Conservation (phyloP, 2,113 vertebrate genomes). For the Lamprotornis superbus region DNA sequence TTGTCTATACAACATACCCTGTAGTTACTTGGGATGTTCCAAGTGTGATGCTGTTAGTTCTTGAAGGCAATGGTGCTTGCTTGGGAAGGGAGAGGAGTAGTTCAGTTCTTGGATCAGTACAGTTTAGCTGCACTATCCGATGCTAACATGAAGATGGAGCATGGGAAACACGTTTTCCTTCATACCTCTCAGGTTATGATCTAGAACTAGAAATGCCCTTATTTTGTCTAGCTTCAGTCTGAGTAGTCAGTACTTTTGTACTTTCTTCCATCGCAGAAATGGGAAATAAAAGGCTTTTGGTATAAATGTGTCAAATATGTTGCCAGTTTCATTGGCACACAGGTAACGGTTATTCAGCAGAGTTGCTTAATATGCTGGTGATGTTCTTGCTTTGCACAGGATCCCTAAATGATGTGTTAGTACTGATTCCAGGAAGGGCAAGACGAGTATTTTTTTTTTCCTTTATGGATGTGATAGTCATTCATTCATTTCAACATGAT, state of each 20-base stretch:
- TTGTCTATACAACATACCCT: neutral
- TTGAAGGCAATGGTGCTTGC: neutral
- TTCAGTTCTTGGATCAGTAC: neutral
- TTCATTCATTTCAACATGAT: neutral
- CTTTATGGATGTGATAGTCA: neutral
- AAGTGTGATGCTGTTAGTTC: neutral
- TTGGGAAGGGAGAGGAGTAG: neutral
- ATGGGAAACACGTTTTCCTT: neutral
- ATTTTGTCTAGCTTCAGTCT: neutral
- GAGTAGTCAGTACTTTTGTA: neutral
- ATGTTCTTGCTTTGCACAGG: neutral
- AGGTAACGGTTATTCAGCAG: neutral
- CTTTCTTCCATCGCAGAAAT: fast-evolving
- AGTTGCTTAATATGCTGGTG: neutral
- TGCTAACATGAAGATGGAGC: neutral
- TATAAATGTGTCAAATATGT: neutral
- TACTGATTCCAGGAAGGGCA: neutral
- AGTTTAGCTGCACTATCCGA: neutral
- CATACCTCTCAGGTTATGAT: neutral
- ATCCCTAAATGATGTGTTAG: neutral
- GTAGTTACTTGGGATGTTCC: neutral
- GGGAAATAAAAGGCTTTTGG: neutral
- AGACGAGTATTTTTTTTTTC: fast-evolving
- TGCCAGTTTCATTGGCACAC: neutral
- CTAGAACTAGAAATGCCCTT: neutral